Evolutionary conservation across 2,888 invertebrate species (phyloP), one percentile per base, ranked within the genome.

Genomic region (Caenorhabditis panamensis): DNA sequence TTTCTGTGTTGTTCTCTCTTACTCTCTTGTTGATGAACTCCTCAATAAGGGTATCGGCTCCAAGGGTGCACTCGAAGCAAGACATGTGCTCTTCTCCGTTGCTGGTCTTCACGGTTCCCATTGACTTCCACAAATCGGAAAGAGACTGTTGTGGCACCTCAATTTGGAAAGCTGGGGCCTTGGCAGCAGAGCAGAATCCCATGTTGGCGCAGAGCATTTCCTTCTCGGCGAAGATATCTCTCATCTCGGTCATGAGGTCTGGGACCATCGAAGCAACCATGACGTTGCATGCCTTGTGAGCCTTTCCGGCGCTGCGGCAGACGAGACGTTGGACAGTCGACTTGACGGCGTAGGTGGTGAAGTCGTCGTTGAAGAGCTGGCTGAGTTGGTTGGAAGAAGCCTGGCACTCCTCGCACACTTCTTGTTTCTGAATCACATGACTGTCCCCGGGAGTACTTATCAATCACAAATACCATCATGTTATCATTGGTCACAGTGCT

Each of bases 1-100:
- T n/a, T n/a, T n/a, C n/a, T n/a, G n/a, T n/a, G 26, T 11, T 56
- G 31, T 18, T n/a, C 22, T 18, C 16, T 53, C 73, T 56, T 22
- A 81, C 81, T 51, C 81, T 53, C 44, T 77, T 77, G 28, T 77
- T 47, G 47, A 81, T 67, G 31, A 81, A 75, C 41, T 81, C 83
- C 63, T 82, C 80, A 8, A 86, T 36, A 26, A 84, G 69, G 11
- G 72, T 69, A 41, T 83, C 86, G 41, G 78, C 63, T 0, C 76
- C 59, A n/a, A 86, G 67, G 11, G 73, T 79, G 72, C 86, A 86
- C 31, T 84, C 83, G 56, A 86, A 77, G 59, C 86, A 86, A 8
- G 69, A 64, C 79, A 82, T 83, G 26, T 73, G 37, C 44, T 79
- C 67, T 24, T 79, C 79, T 28, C 61, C 67, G 37, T 79, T 67